Base-by-base conservation (phyloP, 2,888 invertebrate species). In the Macrophya alboannulata region DNA sequence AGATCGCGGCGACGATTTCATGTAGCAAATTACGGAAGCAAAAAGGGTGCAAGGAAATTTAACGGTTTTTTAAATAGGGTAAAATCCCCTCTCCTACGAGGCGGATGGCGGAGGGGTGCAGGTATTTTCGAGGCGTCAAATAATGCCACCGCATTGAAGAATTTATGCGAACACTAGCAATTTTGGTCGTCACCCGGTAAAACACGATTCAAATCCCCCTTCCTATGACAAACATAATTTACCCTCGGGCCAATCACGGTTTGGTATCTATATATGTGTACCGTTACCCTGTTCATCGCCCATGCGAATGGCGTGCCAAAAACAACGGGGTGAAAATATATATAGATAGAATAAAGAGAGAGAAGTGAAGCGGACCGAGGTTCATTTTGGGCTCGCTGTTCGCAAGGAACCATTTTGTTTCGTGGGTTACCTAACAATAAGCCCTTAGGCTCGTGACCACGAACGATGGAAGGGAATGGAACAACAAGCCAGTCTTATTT, bases 271-370 rank as follows among this genome's bases (percentile, higher is more conserved):
- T 68, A 37, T 37, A 68, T 17, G 6, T 37, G 68, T 68, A 37
- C 68, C 9, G n/a, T 51, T 31, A 31, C 51, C 17, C 77, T 55
- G 74, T 74, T 55, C 77, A 17, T 51, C 74, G 21, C 51, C n/a
- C 55, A 55, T 77, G 77, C 77, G 77, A 55, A 37, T 37, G 55
- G 31, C 55, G 77, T 77, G 77, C 77, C 77, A 77, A 17, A 51
- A 77, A 55, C 25, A 55, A n/a, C 31, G 77, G 48, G 43, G 68
- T 25, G 17, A 37, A 68, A 8, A 68, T 15, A 68, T 37, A 68
- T 68, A 68, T 17, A 37, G 2, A 40, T 71, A 71, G 4, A 68
- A 37, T 6, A 37, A 2, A 37, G 0, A 68, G 15, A 17, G 68
- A 9, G 10, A 45, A 21, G 74, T n/a, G 43, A n/a, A 48, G 45